Evolutionary conservation across 2,797 vertebrate genomes (phyloP).

Genomic region (Pangasius macronema): DNA sequence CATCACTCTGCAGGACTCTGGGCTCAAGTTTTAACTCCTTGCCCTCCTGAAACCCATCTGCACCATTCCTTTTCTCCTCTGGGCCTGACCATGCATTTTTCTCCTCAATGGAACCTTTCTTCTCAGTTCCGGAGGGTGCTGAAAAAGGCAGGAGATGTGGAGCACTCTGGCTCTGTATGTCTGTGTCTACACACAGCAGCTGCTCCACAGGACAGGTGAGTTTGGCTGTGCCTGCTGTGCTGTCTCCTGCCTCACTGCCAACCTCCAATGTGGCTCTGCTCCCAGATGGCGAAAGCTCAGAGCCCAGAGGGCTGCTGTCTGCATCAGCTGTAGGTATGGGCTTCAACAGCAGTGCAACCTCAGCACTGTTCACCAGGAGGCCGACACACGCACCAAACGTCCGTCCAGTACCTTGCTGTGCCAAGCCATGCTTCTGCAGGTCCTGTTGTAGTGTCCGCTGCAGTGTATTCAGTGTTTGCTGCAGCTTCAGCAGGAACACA

Average conservation of each 20-base stretch:
- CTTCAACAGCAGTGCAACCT: slow-evolving; percentile 89
- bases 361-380: slow-evolving; percentile 87
- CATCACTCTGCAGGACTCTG: slow-evolving; percentile 68
- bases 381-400: slow-evolving; percentile 82
- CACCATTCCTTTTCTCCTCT: slow-evolving; percentile 61
- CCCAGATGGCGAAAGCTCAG: slow-evolving; percentile 81
- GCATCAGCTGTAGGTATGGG: slow-evolving; percentile 79
- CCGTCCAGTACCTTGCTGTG: slow-evolving; percentile 64
- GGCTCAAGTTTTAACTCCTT: slow-evolving; percentile 55
- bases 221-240: slow-evolving; percentile 45
- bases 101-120: slow-evolving; percentile 67
- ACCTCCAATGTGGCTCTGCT: slow-evolving; percentile 77
- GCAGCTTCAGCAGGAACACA: slow-evolving; percentile 88
- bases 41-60: slow-evolving; percentile 51
- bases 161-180: slow-evolving; percentile 67
- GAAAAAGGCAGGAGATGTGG: slow-evolving; percentile 70
- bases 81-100: slow-evolving; percentile 53
- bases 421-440: slow-evolving; percentile 72
- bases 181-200: slow-evolving; percentile 79
- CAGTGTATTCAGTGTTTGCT: slow-evolving; percentile 87
- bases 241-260: slow-evolving; percentile 68
- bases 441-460: slow-evolving; percentile 90
- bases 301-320: slow-evolving; percentile 72
- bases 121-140: slow-evolving; percentile 67
- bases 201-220: slow-evolving; percentile 74